These are phyloP conservation scores for Amphiduros pacificus DNA, from an alignment of 2,888 invertebrate genomes.

Conservation along the genomic window DNA sequence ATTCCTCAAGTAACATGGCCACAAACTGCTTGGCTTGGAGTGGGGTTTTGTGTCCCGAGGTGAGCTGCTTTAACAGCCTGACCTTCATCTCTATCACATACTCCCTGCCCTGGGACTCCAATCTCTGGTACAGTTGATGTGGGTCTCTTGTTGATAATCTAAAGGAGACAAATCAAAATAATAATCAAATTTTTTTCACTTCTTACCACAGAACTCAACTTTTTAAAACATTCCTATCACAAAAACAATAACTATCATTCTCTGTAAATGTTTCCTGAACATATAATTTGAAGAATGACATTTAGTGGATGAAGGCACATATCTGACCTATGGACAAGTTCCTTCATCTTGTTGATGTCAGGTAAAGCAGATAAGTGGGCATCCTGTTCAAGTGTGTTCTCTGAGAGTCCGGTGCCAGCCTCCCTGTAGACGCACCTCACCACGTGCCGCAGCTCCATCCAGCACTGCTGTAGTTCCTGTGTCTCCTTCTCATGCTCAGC, in stretches of 20 bases:
- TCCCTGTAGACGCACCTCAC: conserved; percentile 61
- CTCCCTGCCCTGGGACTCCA: conserved; percentile 69
- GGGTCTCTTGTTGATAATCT: conserved; percentile 64
- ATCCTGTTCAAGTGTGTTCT: conserved; percentile 22
- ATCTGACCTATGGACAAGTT: conserved; percentile 61
- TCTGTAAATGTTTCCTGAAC: too few species aligned
- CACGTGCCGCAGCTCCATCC: conserved; percentile 62
- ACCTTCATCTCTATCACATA: conserved; percentile 70
- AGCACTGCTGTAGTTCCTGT: conserved; percentile 61
- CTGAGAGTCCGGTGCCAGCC: conserved; percentile 34
- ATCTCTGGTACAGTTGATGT: conserved; percentile 68
- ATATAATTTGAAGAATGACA: too few species aligned
- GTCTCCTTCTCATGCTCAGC: conserved; percentile 60
- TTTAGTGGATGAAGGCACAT: too few species aligned
- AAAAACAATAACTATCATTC: too few species aligned
- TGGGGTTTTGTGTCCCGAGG: conserved; percentile 62
- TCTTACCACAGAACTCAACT: too few species aligned
- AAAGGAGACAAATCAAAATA: conserved; percentile 17
- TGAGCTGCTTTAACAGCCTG: conserved; percentile 64
- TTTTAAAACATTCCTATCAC: too few species aligned
- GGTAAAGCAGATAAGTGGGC: conserved; percentile 17
- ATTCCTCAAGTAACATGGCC: conserved; percentile 67
- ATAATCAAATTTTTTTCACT: too few species aligned
- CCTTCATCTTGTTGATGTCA: conserved; percentile 50
- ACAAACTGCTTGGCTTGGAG: conserved; percentile 65